phyloP scores from a whole-genome alignment of 2,888 invertebrate genomes.

The Mantis religiosa region DNA sequence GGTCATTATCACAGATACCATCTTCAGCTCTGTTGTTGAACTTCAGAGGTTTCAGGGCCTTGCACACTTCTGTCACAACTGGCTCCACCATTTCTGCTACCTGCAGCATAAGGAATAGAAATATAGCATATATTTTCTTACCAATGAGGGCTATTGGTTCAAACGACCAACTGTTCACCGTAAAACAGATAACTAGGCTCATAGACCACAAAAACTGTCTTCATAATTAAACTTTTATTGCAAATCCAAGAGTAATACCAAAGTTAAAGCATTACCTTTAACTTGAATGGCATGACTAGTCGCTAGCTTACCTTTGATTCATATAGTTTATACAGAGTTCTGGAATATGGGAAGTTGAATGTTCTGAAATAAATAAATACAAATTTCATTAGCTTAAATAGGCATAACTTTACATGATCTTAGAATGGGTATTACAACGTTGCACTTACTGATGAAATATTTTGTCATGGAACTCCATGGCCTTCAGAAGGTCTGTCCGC shows the following conservation, averaged over 20 bases:
- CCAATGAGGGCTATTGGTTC: no score
- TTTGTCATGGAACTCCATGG: conserved; percentile 76
- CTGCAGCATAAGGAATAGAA: conserved; percentile 35
- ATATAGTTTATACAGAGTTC: conserved; percentile 66
- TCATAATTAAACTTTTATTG: no score
- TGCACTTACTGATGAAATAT: conserved; percentile 75
- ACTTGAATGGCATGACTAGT: no score
- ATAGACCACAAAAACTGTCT: no score
- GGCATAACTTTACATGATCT: background rate
- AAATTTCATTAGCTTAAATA: background rate
- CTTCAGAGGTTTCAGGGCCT: conserved; percentile 62
- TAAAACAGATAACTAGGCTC: no score
- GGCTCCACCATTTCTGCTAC: conserved; percentile 62
- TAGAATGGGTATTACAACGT: background rate
- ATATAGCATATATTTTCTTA: no score
- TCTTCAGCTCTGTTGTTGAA: conserved; percentile 40
- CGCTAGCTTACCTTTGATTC: conserved; percentile 57
- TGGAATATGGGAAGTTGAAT: conserved; percentile 69
- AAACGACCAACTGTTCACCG: no score
- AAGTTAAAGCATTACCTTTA: no score
- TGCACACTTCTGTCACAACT: conserved; percentile 68
- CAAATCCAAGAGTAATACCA: no score
- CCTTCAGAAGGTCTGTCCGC: conserved; percentile 73
- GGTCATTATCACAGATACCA: conserved; percentile 50
- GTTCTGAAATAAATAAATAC: conserved; percentile 50